Percentiles rank a stretch among this genome's conserved stretches.
These are phyloP conservation scores for Pachyuromys duprasi DNA, from an alignment of 2,797 vertebrate species.

Conservation along the genomic window DNA sequence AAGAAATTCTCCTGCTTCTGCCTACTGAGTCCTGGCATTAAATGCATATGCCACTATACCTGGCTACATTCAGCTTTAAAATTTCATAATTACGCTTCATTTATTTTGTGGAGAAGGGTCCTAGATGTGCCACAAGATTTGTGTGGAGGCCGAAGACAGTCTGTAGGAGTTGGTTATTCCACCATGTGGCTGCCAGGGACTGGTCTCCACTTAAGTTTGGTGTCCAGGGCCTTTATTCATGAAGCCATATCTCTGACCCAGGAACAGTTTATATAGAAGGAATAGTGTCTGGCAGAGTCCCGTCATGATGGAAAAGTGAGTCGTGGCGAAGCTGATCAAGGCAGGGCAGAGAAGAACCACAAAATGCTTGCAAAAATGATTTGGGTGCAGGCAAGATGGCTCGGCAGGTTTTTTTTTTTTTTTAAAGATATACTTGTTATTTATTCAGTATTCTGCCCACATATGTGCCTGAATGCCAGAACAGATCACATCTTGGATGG, in stretches of 20 bases:
- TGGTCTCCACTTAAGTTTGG: not conserved
- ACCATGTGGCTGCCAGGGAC: too few species aligned
- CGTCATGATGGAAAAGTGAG: not conserved
- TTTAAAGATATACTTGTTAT: too few species aligned
- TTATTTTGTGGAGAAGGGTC: not conserved
- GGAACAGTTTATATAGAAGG: not conserved
- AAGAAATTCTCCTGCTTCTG: not conserved
- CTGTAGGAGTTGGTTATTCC: not conserved
- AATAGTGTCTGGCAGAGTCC: not conserved
- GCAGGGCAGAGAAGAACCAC: not conserved
- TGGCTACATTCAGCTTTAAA: not conserved
- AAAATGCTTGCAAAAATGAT: conserved; percentile 1
- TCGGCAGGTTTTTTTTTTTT: too few species aligned
- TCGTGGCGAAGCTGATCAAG: not conserved
- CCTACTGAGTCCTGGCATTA: not conserved
- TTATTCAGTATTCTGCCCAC: too few species aligned
- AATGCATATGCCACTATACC: not conserved
- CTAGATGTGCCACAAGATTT: not conserved
- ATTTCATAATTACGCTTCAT: not conserved
- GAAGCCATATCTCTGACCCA: not conserved
- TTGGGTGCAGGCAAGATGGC: not conserved
- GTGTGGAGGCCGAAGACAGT: not conserved
- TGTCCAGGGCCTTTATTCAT: not conserved
- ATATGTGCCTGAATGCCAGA: too few species aligned
- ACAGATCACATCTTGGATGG: too few species aligned